phyloP scores from a whole-genome alignment of 1,140 invertebrate species.

The Chironomus striatipennis region DNA sequence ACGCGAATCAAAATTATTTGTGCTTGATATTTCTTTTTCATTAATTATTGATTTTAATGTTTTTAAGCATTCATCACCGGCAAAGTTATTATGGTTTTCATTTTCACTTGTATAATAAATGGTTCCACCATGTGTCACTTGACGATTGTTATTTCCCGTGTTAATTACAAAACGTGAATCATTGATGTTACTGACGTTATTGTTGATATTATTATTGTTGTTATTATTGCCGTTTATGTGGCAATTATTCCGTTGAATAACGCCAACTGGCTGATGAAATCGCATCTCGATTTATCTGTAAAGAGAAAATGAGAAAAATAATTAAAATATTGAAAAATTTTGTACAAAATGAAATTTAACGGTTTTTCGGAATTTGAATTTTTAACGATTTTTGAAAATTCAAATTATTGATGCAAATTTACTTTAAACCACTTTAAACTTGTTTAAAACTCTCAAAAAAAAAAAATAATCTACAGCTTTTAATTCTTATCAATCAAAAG shows the following conservation, averaged over 20 bases:
- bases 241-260: neutral
- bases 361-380: too few species aligned
- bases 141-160: neutral
- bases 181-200: too few species aligned
- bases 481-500: too few species aligned
- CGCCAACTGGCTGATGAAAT: neutral
- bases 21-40: neutral
- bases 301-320: neutral
- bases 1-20: neutral
- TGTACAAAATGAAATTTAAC: too few species aligned
- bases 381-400: neutral
- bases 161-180: neutral
- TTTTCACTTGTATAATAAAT: neutral
- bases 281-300: neutral
- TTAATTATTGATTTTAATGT: neutral
- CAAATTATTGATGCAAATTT: too few species aligned
- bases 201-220: neutral
- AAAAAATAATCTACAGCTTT: too few species aligned
- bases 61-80: conserved; percentile 1
- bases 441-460: too few species aligned
- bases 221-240: neutral
- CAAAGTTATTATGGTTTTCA: conserved; percentile 15
- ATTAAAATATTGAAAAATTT: neutral
- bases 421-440: too few species aligned
- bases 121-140: neutral